Base-by-base conservation (phyloP, 92 coral and sea anemone species). In the Paragorgia papillata region DNA sequence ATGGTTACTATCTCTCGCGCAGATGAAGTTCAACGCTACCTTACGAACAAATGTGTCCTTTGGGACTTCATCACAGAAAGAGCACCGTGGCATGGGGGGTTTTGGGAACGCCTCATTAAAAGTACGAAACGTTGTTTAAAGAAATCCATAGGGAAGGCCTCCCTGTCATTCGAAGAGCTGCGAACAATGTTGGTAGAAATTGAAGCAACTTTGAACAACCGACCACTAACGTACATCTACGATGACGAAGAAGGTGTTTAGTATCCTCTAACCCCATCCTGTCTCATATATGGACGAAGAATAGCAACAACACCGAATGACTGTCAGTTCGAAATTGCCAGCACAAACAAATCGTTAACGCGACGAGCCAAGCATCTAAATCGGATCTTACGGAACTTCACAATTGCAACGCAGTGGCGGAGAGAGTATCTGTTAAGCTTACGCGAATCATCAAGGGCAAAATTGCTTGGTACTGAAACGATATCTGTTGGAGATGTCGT, bases 51-150 rank as follows among this genome's bases (percentile, higher is more conserved):
- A 2, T 27, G 84, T 7, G 59, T 85, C 13, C 22, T 24, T 29
- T 71, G 85, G 88, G 61, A 63, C 5, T 79, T 66, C 53, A 66
- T 74, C 48, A 44, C 66, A 6, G 66, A 80, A 56, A 44, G 74
- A 26, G 86, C 79, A 1, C 83, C 87, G 13, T 83, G 79, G 83
- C 62, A 73, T 69, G 82, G 87, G 5, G 86, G 86, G 8, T 70
- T 70, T 30, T 70, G 63, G 61, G 79, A 51, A 29, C 41, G 79
- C 5, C 35, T 57, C 7, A 34, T 75, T 20, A n/a, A 59, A 0
- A 62, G 65, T 24, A 64, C 55, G 24, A 75, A 59, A 61, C 51
- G 81, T 25, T 50, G 69, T 44, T 64, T 56, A 55, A 70, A 70
- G 77, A 70, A 51, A 70, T n/a, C 59, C 17, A 48, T 71, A 9